phyloP scores from a whole-genome alignment of 2,888 invertebrate genomes.

The Lycophotia porphyrea region DNA sequence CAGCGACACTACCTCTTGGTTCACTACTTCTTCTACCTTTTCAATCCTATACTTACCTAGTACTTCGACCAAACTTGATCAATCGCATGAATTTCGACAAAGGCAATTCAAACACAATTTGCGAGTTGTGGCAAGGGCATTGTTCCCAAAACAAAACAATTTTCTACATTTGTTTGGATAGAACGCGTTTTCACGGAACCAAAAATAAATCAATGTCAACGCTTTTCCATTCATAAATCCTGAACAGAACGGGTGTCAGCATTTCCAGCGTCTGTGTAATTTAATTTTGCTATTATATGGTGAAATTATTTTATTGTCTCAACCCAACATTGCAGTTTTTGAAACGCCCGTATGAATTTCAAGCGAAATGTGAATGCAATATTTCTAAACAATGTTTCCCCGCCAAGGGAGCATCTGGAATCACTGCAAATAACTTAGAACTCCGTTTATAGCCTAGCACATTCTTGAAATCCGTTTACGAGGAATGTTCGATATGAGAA shows the following conservation, averaged over 20 bases:
- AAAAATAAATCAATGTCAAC: conserved; percentile 66
- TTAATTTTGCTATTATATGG: conserved; percentile 61
- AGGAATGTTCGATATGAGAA: conserved; percentile 75
- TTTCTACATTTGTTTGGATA: conserved; percentile 45
- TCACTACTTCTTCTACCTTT: conserved; percentile 65
- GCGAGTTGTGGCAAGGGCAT: conserved; percentile 25
- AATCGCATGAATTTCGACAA: conserved; percentile 63
- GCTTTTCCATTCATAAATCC: conserved; percentile 65
- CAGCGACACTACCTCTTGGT: conserved; percentile 58
- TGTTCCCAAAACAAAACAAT: conserved; percentile 48
- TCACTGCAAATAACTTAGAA: conserved; percentile 75
- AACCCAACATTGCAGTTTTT: conserved; percentile 37
- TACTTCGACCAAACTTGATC: conserved; percentile 60
- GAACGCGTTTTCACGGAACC: conserved; percentile 51
- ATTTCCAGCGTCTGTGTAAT: conserved; percentile 59
- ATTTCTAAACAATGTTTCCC: conserved; percentile 69
- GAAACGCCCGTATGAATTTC: conserved; percentile 43
- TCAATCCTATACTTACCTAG: conserved; percentile 56
- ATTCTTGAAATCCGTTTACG: conserved; percentile 74
- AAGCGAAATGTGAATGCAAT: conserved; percentile 71
- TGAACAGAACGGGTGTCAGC: conserved; percentile 60
- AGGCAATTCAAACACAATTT: conserved; percentile 45
- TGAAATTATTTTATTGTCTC: conserved; percentile 67
- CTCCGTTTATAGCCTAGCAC: conserved; percentile 70
- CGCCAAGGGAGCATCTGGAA: conserved; percentile 73